phyloP scores from a whole-genome alignment of 2,888 invertebrate genomes.

The Melinopterus prodromus region DNA sequence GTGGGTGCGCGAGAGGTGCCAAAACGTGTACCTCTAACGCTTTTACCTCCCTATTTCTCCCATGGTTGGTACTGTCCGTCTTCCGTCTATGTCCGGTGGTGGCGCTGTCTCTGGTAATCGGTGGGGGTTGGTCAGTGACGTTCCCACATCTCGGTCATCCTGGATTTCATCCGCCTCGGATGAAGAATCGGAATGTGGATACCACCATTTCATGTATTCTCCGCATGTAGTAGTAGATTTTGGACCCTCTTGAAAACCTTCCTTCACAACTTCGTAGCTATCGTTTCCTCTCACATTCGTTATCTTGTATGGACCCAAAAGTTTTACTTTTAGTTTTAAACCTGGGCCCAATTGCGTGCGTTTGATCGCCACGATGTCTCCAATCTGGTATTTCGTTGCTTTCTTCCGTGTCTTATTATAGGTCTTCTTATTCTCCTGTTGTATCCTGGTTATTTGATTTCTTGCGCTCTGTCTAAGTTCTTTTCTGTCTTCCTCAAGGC shows the following conservation, averaged over 20 bases:
- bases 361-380: slow-evolving; percentile 51
- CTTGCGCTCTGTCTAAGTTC: slow-evolving; percentile 36
- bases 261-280: slow-evolving; percentile 47
- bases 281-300: slow-evolving; percentile 45
- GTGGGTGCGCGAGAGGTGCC: no score
- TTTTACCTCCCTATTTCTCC: no score
- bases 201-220: slow-evolving; percentile 46
- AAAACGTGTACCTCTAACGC: no score
- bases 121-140: no score
- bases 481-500: slow-evolving; percentile 38
- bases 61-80: no score
- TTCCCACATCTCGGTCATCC: no score
- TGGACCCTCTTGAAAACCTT: slow-evolving; percentile 46
- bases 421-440: slow-evolving; percentile 39
- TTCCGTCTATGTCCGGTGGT: no score
- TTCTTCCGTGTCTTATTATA: slow-evolving; percentile 37
- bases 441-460: slow-evolving; percentile 41
- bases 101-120: no score
- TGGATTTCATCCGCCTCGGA: no score
- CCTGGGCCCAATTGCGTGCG: slow-evolving; percentile 51
- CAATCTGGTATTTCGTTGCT: slow-evolving; percentile 39
- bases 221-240: slow-evolving; percentile 31
- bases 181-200: no score
- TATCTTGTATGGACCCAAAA: slow-evolving; percentile 51
- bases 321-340: slow-evolving; percentile 50